Evolutionary conservation across 2,797 vertebrate species (phyloP), one percentile per base, ranked within the genome.

Genomic region (Argya squamiceps): DNA sequence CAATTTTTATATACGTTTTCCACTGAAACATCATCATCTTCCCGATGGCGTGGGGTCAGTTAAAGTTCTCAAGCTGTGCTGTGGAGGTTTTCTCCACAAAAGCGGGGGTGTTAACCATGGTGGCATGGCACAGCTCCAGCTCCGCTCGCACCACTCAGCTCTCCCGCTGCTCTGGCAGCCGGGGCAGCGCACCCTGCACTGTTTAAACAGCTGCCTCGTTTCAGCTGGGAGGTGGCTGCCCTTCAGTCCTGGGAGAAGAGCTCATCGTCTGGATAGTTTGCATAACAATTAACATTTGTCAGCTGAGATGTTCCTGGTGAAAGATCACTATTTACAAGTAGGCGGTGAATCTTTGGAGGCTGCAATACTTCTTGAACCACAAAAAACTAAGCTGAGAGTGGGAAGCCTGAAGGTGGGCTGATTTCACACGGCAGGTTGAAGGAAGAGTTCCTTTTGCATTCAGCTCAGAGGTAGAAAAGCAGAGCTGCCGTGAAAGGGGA

Each of bases 241-340:
- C 90, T 81, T 92, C 92, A 43, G 69, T 56, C 65, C 90, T 91
- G 93, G 67, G 90, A 90, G 92, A 65, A 70, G 83, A 84, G 69
- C 89, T 93, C 88, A 73, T 95, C 95, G 84, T 96, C 77, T 59
- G 74, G 44, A 76, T 41, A 74, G 93, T 93, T 95, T 93, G 94
- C 90, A 76, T 94, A 89, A 90, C 90, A 96, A 94, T 96, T 86
- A 92, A 59, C 93, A 84, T 93, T 95, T 93, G 90, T 93, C 90
- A 94, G 93, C 67, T 59, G 88, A 84, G 95, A 92, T 78, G 74
- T 69, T 87, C 80, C 70, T 78, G 86, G 70, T 88, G 92, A 93
- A 82, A 96, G 85, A 76, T 78, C 55, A 44, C 64, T 84, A 43
- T 93, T 94, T 93, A 46, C 60, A 89, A 93, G 88, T 44, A 78